A percentile compares a stretch with the other conserved stretches of the same genome.
Conservation (phyloP, 1,140 invertebrate species). For the Zaprionus africanus region DNA sequence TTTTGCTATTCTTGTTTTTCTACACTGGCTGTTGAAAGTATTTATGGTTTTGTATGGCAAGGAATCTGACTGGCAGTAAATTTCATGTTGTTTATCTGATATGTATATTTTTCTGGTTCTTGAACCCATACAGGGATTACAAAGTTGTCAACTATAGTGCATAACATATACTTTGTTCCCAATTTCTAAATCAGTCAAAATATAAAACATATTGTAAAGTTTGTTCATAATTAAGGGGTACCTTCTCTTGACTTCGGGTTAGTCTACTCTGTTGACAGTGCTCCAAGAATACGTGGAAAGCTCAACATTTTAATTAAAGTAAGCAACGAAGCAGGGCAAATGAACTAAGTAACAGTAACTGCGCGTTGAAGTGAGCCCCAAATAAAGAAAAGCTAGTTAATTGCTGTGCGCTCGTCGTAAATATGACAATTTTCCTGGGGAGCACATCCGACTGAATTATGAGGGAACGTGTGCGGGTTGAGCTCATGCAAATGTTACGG, state of each 20-base stretch:
- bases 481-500: constrained; percentile 44
- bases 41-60: constrained; percentile 9
- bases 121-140: background rate
- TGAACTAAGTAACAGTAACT: background rate
- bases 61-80: background rate
- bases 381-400: constrained; percentile 22
- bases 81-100: background rate
- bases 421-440: constrained; percentile 63
- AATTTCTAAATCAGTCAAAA: too few species aligned
- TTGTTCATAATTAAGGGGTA: background rate
- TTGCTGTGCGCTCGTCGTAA: constrained; percentile 20
- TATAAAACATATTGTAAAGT: too few species aligned
- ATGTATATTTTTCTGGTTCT: background rate
- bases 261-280: background rate
- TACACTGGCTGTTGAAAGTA: constrained; percentile 7
- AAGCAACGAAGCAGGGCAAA: constrained; percentile 36
- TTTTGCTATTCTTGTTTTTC: constrained; percentile 23
- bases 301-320: constrained; percentile 73
- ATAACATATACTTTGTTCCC: too few species aligned
- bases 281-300: constrained; percentile 41
- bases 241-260: background rate
- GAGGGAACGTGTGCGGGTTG: constrained; percentile 58
- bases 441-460: constrained; percentile 59
- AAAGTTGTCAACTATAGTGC: too few species aligned
- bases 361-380: background rate